phyloP scores from a whole-genome alignment of 2,888 invertebrate genomes.

The Thecophora atra region DNA sequence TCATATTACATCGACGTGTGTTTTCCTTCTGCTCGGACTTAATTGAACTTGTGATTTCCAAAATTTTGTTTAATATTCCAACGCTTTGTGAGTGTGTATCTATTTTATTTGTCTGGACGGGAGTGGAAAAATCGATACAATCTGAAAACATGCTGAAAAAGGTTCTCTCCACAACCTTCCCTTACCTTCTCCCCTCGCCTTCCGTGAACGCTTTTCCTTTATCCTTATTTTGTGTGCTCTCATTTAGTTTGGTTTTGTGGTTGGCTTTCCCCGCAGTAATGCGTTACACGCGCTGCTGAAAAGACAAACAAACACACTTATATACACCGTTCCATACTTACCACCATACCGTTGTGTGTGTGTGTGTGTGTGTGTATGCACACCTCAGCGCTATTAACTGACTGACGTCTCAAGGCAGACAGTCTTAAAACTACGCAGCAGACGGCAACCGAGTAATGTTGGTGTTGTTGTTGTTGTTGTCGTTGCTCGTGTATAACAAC shows the following conservation, averaged over 20 bases:
- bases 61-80: too few species aligned
- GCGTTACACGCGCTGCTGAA: conserved; percentile 20
- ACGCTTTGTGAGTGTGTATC: too few species aligned
- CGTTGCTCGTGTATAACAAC: neutral
- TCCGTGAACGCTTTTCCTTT: conserved; percentile 1
- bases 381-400: neutral
- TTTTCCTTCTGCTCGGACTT: too few species aligned
- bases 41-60: too few species aligned
- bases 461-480: too few species aligned
- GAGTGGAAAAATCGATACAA: neutral
- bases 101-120: neutral
- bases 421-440: conserved; percentile 3
- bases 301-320: neutral
- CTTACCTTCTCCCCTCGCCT: neutral
- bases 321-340: neutral
- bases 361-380: neutral
- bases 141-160: neutral
- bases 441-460: neutral
- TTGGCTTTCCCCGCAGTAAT: neutral
- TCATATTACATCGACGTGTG: too few species aligned
- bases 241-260: neutral
- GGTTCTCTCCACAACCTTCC: conserved; percentile 3
- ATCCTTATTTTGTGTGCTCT: neutral
- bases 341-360: too few species aligned
- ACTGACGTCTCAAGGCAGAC: conserved; percentile 8